phyloP scores from a whole-genome alignment of 2,888 invertebrate species.

The Harpagoxenus sublaevis region DNA sequence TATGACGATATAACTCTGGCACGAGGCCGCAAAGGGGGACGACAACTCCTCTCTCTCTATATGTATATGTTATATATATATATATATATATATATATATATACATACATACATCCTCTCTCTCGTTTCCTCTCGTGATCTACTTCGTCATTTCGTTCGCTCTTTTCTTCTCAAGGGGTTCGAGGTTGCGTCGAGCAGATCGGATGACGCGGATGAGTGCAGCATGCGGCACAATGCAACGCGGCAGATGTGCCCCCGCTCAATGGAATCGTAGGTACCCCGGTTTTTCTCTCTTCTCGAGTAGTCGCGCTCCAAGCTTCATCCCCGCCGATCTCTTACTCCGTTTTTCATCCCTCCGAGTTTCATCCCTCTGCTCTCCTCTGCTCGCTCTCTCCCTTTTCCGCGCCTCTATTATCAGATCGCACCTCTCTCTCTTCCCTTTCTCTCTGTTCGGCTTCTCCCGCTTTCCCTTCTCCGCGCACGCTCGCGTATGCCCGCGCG shows the following conservation, averaged over 20 bases:
- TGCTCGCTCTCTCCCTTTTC: background rate
- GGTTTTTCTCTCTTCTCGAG: slow-evolving; percentile 61
- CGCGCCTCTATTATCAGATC: slow-evolving; percentile 27
- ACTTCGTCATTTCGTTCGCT: slow-evolving; percentile 44
- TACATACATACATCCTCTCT: slow-evolving; percentile 5
- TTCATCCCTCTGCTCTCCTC: slow-evolving; percentile 9
- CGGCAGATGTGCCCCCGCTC: slow-evolving; percentile 80
- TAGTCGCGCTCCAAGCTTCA: slow-evolving; percentile 55
- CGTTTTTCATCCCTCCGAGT: slow-evolving; percentile 30
- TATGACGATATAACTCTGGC: slow-evolving; percentile 79
- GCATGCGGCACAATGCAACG: slow-evolving; percentile 77
- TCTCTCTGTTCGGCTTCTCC: slow-evolving; percentile 2
- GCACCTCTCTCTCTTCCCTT: slow-evolving; percentile 1
- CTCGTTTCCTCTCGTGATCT: slow-evolving; percentile 35
- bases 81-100: background rate
- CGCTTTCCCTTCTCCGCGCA: slow-evolving; percentile 2
- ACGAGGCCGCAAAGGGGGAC: slow-evolving; percentile 65
- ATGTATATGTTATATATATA: background rate
- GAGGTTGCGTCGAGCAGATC: slow-evolving; percentile 73
- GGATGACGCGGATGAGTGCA: slow-evolving; percentile 80
- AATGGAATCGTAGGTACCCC: slow-evolving; percentile 68
- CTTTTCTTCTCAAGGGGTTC: slow-evolving; percentile 44
- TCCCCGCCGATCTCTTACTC: slow-evolving; percentile 24
- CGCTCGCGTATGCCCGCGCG: slow-evolving; percentile 47
- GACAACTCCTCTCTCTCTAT: background rate